Conservation (phyloP, 2,113 vertebrate species). For the Pelvicachromis taeniatus region DNA sequence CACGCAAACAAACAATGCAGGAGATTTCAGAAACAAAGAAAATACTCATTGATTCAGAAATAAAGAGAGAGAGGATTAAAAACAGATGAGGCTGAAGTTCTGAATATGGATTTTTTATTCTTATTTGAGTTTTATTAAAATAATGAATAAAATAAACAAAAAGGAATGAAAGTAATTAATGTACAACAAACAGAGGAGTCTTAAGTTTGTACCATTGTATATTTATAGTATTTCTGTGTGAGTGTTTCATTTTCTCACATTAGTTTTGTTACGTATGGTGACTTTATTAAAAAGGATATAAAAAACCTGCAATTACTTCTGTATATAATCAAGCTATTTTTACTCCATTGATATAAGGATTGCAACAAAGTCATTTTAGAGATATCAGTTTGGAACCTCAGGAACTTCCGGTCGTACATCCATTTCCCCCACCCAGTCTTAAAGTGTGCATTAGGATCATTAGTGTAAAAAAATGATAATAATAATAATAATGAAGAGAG, state of each 20-base stretch:
- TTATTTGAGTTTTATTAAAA: background rate
- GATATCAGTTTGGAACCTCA: background rate
- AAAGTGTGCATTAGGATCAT: background rate
- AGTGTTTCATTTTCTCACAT: background rate
- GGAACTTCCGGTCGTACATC: background rate
- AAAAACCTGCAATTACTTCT: background rate
- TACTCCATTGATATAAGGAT: background rate
- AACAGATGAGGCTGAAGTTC: fast-evolving
- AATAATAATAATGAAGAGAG: background rate
- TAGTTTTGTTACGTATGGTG: background rate
- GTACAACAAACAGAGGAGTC: background rate
- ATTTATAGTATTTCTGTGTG: background rate
- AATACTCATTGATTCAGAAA: background rate
- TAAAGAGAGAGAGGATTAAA: background rate
- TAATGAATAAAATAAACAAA: background rate
- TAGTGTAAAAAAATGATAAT: background rate
- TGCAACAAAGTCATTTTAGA: fast-evolving
- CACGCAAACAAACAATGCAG: background rate
- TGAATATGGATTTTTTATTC: background rate
- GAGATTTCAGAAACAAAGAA: background rate
- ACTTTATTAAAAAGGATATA: background rate
- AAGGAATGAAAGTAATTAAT: background rate
- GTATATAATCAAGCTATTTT: background rate
- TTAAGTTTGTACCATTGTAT: background rate
- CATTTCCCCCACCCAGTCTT: background rate